phyloP scores from a whole-genome alignment of 2,797 vertebrate species.

The Linurgus olivaceus region DNA sequence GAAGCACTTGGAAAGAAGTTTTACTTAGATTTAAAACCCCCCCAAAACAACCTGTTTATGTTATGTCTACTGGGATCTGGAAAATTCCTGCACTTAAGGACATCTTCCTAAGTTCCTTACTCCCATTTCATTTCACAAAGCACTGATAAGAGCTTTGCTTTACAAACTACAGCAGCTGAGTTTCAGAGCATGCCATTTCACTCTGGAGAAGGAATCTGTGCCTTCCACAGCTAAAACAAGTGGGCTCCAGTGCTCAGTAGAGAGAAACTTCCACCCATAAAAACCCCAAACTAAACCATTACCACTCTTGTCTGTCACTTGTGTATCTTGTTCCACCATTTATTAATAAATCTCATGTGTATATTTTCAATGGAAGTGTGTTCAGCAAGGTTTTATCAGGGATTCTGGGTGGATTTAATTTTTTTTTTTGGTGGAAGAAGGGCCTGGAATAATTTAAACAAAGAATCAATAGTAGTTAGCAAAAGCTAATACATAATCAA shows the following conservation, averaged over 20 bases:
- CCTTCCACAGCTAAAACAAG: neutral
- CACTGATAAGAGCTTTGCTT: neutral
- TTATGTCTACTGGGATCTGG: neutral
- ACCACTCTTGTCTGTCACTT: neutral
- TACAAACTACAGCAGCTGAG: neutral
- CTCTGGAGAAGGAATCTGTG: neutral
- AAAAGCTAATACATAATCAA: neutral
- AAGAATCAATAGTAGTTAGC: neutral
- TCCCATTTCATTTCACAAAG: neutral
- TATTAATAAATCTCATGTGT: neutral
- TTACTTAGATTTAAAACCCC: neutral
- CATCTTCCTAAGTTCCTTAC: neutral
- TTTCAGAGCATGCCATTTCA: neutral
- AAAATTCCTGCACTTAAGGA: neutral
- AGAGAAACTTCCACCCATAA: neutral
- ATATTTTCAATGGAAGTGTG: neutral
- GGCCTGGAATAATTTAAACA: neutral
- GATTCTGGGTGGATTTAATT: neutral
- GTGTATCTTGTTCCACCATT: neutral
- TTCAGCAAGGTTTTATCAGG: neutral
- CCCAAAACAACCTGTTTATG: neutral
- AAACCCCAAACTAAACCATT: neutral
- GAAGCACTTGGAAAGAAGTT: neutral
- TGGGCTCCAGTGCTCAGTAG: neutral
- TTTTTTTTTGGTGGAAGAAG: neutral